Evolutionary conservation across 2,797 vertebrate genomes (phyloP), one percentile per base, ranked within the genome.

Genomic region (Sebastes miniatus): DNA sequence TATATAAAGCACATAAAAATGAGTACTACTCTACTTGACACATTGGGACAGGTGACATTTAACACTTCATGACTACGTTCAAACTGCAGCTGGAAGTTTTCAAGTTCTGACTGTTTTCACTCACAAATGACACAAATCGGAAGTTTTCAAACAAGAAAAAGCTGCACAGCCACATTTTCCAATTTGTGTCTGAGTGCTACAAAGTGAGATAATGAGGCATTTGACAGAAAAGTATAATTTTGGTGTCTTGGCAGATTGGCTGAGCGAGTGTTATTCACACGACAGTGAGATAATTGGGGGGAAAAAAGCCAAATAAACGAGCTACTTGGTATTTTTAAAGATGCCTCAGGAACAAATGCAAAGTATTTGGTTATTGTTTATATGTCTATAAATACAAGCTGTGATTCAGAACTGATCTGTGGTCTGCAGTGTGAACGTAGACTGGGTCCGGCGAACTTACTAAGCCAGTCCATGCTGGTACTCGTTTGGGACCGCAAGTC

Each of bases 401-500:
- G 22, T 4, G 64, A 39, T 13, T 74, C 20, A 39, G 69, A 67
- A 52, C 29, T 59, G 57, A 59, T 25, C 31, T 6, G 8, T 13
- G 32, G 68, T 72, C 86, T 81, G 80, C 80, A 70, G 80, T 64
- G 71, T 88, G 82, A 80, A 79, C 22, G 14, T 32, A 71, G 56
- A 59, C 65, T 11, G 54, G n/a, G 29, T 69, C 71, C 76, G 10
- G 67, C 4, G 50, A 82, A 99, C 98, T 99, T 98, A 99, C 98
- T 98, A 89, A 98, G 97, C 97, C 97, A 98, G 97, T 97, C 98
- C 97, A 97, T 94, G 95, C 97, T 98, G 94, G 96, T 95, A 92
- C 96, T 97, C 94, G 95, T 96, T 83, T 94, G 96, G 90, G 94
- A 95, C 91, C 94, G 93, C 89, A 97, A 92, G 85, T 97, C 96